These are phyloP conservation scores for Enteromius mattozi DNA, from an alignment of 2,797 vertebrate species.

Conservation along the genomic window DNA sequence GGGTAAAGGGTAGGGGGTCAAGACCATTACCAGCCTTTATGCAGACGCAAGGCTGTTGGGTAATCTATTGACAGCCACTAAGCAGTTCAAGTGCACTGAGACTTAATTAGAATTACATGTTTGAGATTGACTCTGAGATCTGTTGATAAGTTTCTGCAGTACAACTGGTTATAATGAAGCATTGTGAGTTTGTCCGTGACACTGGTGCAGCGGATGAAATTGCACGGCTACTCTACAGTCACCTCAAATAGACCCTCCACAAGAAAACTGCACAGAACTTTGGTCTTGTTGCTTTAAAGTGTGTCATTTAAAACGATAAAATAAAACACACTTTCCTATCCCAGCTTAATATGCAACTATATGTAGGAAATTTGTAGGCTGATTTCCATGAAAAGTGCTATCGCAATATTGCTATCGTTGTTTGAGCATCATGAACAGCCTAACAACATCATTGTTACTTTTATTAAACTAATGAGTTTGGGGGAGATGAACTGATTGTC, in stretches of 20 bases:
- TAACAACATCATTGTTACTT: background rate
- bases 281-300: background rate
- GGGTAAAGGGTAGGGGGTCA: conserved; percentile 42
- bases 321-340: background rate
- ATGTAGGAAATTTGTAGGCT: background rate
- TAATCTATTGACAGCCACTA: conserved; percentile 45
- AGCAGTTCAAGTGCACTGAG: conserved; percentile 39
- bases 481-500: background rate
- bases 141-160: conserved; percentile 27
- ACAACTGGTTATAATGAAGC: conserved; percentile 27
- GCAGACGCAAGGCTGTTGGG: conserved; percentile 30
- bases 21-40: conserved; percentile 46
- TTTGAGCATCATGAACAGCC: background rate
- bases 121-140: conserved; percentile 31
- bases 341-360: conserved; percentile 1
- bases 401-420: background rate
- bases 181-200: conserved; percentile 7
- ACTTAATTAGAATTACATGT: conserved; percentile 47
- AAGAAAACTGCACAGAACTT: conserved; percentile 16
- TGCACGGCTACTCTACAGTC: background rate
- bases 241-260: conserved; percentile 9
- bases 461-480: background rate
- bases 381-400: background rate
- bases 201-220: background rate
- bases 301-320: background rate